These are phyloP conservation scores for Sthenelais limicola DNA, from an alignment of 2,888 invertebrate genomes.

Conservation along the genomic window DNA sequence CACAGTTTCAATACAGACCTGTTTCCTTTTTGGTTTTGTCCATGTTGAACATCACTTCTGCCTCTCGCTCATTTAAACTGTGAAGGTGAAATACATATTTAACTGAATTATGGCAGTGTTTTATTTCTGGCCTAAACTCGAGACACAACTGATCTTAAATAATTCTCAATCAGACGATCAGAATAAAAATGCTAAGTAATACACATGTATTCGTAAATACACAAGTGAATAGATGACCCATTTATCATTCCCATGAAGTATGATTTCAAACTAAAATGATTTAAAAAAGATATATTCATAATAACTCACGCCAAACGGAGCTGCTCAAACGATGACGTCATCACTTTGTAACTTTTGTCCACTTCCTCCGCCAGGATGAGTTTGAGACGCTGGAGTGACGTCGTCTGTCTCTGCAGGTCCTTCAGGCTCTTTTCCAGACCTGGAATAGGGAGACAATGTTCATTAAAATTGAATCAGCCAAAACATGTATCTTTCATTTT, in stretches of 20 bases:
- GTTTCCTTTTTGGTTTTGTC: slow-evolving; percentile 61
- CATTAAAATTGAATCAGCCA: too few relatives aligned
- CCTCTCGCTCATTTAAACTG: slow-evolving; percentile 65
- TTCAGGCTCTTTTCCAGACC: slow-evolving; percentile 69
- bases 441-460: too few relatives aligned
- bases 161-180: too few relatives aligned
- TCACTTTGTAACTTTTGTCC: slow-evolving; percentile 65
- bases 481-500: too few relatives aligned
- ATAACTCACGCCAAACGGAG: slow-evolving; percentile 63
- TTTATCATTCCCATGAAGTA: too few relatives aligned
- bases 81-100: slow-evolving; percentile 38
- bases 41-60: slow-evolving; percentile 59
- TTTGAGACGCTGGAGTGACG: slow-evolving; percentile 65
- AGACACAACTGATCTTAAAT: too few relatives aligned
- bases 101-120: too few relatives aligned
- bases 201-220: too few relatives aligned
- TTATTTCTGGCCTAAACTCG: too few relatives aligned
- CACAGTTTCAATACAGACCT: too few relatives aligned
- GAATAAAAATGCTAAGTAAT: too few relatives aligned
- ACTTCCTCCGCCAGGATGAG: slow-evolving; percentile 66
- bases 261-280: background rate
- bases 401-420: slow-evolving; percentile 69
- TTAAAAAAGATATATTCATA: background rate
- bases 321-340: slow-evolving; percentile 68
- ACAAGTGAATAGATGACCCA: too few relatives aligned